Base-by-base conservation (phyloP, 2,888 invertebrate genomes). In the Macrophya annulata region DNA sequence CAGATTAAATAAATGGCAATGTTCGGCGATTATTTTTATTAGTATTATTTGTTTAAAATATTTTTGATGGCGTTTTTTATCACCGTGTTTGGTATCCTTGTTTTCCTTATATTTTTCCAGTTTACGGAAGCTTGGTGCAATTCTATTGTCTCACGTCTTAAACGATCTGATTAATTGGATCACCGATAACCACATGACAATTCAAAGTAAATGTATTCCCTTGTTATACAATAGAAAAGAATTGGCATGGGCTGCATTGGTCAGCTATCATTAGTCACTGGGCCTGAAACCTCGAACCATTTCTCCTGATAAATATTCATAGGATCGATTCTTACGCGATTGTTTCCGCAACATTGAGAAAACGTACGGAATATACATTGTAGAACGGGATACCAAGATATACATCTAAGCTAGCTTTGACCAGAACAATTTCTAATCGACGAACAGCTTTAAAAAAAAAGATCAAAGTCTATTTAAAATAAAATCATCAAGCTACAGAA, bases 281-380 rank as follows among this genome's bases (percentile, higher is more conserved):
- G 68, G 83, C 25, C 68, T 68, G 68, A 71, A 83, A 83, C 81
- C 45, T 43, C 31, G 43, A 51, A 62, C 83, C 83, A 83, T 83
- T 83, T 83, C 83, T 83, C 83, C 83, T 83, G 83, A 48, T 83
- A 83, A 83, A 83, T 83, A 83, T 83, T 83, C 83, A 83, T 83
- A 68, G 83, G 83, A 83, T 83, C 68, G 83, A 83, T 83, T 83
- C 83, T 83, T 68, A 83, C 68, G 83, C 68, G 83, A 83, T 83
- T 59, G 83, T 83, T 83, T 83, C 83, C 83, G 68, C 83, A 83
- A 83, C 83, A 83, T 83, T 83, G 83, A 83, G 83, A 71, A 83
- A 83, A 83, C 83, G 83, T 17, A 83, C 68, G 68, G 83, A 68
- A 68, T 83, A 83, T 72, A 83, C 65, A 83, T 83, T 83, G 68